Percentiles rank a stretch among this genome's conserved stretches.
phyloP scores from a whole-genome alignment of 2,797 vertebrate species.

The Selene dorsalis region DNA sequence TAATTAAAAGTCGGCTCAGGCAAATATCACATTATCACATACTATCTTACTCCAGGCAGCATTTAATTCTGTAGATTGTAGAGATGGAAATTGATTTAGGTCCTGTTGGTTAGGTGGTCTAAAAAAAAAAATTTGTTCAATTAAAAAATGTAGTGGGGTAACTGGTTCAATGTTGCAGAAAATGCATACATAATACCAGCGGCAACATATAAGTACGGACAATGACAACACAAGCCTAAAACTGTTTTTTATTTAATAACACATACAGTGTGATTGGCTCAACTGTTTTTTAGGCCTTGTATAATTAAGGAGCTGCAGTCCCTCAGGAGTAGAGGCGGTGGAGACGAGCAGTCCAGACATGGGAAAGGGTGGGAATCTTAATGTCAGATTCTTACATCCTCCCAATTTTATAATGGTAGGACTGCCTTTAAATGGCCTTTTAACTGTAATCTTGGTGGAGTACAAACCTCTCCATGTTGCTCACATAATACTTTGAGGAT shows the following conservation, averaged over 20 bases:
- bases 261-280: background rate
- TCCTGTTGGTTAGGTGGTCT: no score
- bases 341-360: slow-evolving; percentile 37
- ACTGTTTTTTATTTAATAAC: background rate
- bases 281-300: slow-evolving; percentile 16
- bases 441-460: slow-evolving; percentile 1
- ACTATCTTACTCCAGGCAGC: background rate
- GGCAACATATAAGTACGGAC: background rate
- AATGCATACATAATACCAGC: background rate
- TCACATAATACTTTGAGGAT: slow-evolving; percentile 6
- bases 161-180: background rate
- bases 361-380: slow-evolving; percentile 31
- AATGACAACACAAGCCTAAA: background rate
- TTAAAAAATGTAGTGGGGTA: background rate
- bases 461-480: background rate
- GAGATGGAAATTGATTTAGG: background rate
- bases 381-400: slow-evolving; percentile 37
- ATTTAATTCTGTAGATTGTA: background rate
- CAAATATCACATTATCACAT: background rate
- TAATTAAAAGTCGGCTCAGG: background rate
- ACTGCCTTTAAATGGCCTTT: slow-evolving; percentile 20
- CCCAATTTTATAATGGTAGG: slow-evolving; percentile 28
- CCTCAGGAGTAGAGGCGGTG: slow-evolving; percentile 9
- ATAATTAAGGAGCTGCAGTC: slow-evolving; percentile 37
- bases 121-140: no score